A percentile compares a stretch with the other conserved stretches of the same genome.
Conservation (phyloP, 2,888 invertebrate genomes). For the Eubasilissa splendida region DNA sequence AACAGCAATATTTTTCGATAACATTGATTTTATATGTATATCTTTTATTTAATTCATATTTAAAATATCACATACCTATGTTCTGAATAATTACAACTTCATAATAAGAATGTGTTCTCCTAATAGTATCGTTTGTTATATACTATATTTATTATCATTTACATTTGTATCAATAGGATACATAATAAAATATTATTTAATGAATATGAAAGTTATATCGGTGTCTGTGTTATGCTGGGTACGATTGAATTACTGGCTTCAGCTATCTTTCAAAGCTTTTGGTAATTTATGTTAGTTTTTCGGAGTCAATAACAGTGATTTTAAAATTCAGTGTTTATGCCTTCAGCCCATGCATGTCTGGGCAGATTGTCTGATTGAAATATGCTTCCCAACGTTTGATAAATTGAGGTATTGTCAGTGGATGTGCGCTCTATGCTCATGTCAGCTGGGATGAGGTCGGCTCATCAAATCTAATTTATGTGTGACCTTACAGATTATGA, state of each 20-base stretch:
- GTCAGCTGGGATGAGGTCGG: neutral
- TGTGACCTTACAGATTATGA: slow-evolving; percentile 17
- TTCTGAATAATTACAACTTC: too few relatives aligned
- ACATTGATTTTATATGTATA: too few relatives aligned
- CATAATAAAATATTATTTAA: too few relatives aligned
- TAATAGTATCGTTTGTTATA: too few relatives aligned
- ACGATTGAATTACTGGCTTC: too few relatives aligned
- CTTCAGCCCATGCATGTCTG: slow-evolving; percentile 25
- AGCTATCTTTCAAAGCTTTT: too few relatives aligned
- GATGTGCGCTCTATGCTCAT: slow-evolving; percentile 1
- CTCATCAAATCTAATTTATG: slow-evolving; percentile 6
- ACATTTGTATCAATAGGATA: too few relatives aligned
- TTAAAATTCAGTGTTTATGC: slow-evolving; percentile 36
- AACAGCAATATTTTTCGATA: too few relatives aligned
- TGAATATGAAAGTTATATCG: neutral
- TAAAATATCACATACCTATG: too few relatives aligned
- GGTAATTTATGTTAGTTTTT: slow-evolving; percentile 42
- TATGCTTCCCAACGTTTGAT: slow-evolving; percentile 46
- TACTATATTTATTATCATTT: too few relatives aligned
- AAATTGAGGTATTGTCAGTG: slow-evolving; percentile 51
- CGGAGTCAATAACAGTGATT: slow-evolving; percentile 46
- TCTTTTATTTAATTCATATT: too few relatives aligned
- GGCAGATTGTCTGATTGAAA: slow-evolving; percentile 27
- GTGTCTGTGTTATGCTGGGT: slow-evolving; percentile 5
- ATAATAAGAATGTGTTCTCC: too few relatives aligned